These are phyloP conservation scores for Rhingia campestris DNA, from an alignment of 2,888 invertebrate species.

Conservation along the genomic window DNA sequence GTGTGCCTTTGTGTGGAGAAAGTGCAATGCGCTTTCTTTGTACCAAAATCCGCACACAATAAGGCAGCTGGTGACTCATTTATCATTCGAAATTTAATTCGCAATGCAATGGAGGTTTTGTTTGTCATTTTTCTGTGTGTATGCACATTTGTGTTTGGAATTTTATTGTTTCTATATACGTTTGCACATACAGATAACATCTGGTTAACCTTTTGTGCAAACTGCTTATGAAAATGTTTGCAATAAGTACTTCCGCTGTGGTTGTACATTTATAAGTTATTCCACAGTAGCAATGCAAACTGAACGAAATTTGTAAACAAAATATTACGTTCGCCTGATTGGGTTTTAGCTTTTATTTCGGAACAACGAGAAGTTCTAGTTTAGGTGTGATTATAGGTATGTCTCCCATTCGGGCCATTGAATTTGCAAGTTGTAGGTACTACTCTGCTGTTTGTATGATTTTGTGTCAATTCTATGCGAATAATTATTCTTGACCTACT, in stretches of 20 bases:
- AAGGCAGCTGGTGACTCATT: slow-evolving; percentile 39
- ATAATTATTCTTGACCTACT: no score
- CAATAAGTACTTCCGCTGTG: not conserved
- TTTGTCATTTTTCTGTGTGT: not conserved
- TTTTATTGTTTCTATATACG: not conserved
- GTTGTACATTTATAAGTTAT: not conserved
- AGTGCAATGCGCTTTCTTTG: slow-evolving; percentile 50
- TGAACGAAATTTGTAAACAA: no score
- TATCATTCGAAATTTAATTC: not conserved
- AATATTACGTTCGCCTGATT: no score
- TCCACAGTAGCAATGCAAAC: no score
- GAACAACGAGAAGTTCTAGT: no score
- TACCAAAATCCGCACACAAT: not conserved
- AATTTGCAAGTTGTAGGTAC: no score
- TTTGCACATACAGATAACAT: slow-evolving; percentile 9
- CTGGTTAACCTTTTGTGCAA: not conserved
- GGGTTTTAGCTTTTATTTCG: no score
- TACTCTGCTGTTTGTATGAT: no score
- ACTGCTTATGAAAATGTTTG: not conserved
- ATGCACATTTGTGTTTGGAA: not conserved
- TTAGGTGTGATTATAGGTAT: no score
- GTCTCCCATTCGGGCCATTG: no score
- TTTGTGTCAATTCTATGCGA: no score
- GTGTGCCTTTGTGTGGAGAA: slow-evolving; percentile 30
- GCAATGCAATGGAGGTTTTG: not conserved